Percentiles rank a stretch among this genome's conserved stretches.
These are phyloP conservation scores for Ictalurus furcatus DNA, from an alignment of 2,113 vertebrate species.

Conservation along the genomic window DNA sequence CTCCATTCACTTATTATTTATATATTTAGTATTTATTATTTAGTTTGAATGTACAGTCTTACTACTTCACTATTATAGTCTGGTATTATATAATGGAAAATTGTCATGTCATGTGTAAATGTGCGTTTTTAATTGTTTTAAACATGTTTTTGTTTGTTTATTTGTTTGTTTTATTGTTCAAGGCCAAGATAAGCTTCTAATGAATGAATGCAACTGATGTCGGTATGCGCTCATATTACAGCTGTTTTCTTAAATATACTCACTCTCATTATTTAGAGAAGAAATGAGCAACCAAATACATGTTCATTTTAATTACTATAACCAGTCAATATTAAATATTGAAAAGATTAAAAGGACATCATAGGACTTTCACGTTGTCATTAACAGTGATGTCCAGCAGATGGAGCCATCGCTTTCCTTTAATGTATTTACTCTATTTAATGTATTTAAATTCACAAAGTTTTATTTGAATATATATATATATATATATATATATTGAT, in stretches of 20 bases:
- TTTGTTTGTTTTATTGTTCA: neutral
- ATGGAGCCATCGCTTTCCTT: neutral
- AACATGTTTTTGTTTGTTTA: too few relatives aligned
- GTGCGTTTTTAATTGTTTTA: too few relatives aligned
- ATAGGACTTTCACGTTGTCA: neutral
- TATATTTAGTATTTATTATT: too few relatives aligned
- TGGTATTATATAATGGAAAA: too few relatives aligned
- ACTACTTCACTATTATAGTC: too few relatives aligned
- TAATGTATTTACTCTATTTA: neutral
- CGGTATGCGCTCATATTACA: neutral
- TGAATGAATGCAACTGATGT: too few relatives aligned
- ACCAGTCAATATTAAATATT: neutral
- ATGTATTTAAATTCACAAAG: neutral
- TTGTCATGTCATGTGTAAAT: too few relatives aligned
- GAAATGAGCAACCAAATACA: neutral
- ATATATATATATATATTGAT: too few relatives aligned
- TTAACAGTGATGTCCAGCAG: conserved; percentile 26
- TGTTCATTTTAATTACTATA: neutral
- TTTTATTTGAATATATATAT: too few relatives aligned
- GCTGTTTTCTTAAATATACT: neutral
- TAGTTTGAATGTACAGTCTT: too few relatives aligned
- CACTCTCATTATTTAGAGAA: neutral
- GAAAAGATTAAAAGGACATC: neutral
- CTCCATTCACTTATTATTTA: too few relatives aligned
- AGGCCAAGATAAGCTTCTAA: neutral